Conservation (phyloP, 2,113 vertebrate genomes). For the Epinephelus cyanopodus region DNA sequence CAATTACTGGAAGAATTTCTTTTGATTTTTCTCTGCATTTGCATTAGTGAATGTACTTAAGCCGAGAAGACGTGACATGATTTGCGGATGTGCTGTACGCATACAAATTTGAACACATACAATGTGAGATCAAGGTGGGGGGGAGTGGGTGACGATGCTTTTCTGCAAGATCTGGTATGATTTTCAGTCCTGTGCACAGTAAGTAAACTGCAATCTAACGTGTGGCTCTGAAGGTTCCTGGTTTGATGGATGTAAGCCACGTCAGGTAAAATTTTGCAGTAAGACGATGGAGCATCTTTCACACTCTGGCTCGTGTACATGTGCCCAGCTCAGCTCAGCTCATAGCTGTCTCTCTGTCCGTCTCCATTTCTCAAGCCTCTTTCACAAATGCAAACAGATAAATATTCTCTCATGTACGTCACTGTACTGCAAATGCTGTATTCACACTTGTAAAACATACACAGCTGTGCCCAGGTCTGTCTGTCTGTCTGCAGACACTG, state of each 20-base stretch:
- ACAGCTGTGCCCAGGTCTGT: slow-evolving; percentile 83
- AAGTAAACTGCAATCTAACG: slow-evolving; percentile 57
- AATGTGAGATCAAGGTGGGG: slow-evolving; percentile 20
- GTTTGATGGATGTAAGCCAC: slow-evolving; percentile 57
- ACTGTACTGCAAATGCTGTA: slow-evolving; percentile 55
- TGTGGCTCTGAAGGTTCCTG: slow-evolving; percentile 66
- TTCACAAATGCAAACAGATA: slow-evolving; percentile 54
- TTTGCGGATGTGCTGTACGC: neutral
- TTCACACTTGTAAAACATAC: slow-evolving; percentile 65
- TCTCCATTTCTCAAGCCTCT: slow-evolving; percentile 65
- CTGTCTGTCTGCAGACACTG: slow-evolving; percentile 82
- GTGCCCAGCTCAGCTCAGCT: slow-evolving; percentile 70
- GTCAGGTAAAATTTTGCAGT: slow-evolving; percentile 77
- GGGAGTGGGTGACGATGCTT: slow-evolving; percentile 25
- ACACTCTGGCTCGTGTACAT: slow-evolving; percentile 85
- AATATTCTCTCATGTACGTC: slow-evolving; percentile 50
- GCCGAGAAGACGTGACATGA: slow-evolving; percentile 4
- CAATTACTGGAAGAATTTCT: slow-evolving; percentile 1
- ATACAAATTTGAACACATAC: slow-evolving; percentile 2
- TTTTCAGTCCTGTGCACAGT: slow-evolving; percentile 60
- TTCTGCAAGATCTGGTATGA: slow-evolving; percentile 51
- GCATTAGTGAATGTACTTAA: slow-evolving; percentile 30
- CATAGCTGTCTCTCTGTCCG: slow-evolving; percentile 66
- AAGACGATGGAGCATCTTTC: slow-evolving; percentile 88
- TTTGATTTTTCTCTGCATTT: slow-evolving; percentile 51